Evolutionary conservation across 1,140 invertebrate genomes (phyloP).

Genomic region (Orius insidiosus): DNA sequence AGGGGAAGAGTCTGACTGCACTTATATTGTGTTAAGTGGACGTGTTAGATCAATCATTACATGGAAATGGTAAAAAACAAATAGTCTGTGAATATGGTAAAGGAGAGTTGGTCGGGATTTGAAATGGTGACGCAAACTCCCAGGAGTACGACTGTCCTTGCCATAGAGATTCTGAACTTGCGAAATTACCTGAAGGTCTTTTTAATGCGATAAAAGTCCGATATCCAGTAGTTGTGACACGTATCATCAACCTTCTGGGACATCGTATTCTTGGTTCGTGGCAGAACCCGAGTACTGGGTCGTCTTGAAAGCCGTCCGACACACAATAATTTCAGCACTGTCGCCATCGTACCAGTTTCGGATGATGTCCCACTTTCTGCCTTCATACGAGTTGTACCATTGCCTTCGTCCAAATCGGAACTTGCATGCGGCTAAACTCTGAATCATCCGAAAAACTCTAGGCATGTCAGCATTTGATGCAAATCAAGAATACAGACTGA

Average conservation of each 20-base stretch:
- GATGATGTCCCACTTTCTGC: slow-evolving; percentile 88
- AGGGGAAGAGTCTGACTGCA: slow-evolving; percentile 85
- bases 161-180: slow-evolving; percentile 93
- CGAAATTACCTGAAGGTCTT: slow-evolving; percentile 89
- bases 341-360: slow-evolving; percentile 85
- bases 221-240: slow-evolving; percentile 87
- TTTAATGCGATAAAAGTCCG: slow-evolving; percentile 94
- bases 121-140: slow-evolving; percentile 93
- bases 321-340: slow-evolving; percentile 88
- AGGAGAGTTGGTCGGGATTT: slow-evolving; percentile 90
- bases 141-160: slow-evolving; percentile 92
- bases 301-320: slow-evolving; percentile 54
- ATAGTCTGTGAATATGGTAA: slow-evolving; percentile 94
- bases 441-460: slow-evolving; percentile 73
- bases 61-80: slow-evolving; percentile 87
- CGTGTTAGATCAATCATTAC: slow-evolving; percentile 89
- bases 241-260: slow-evolving; percentile 85
- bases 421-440: slow-evolving; percentile 56
- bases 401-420: slow-evolving; percentile 79
- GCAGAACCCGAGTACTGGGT: slow-evolving; percentile 38
- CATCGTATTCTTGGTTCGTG: slow-evolving; percentile 69
- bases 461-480: slow-evolving; percentile 75
- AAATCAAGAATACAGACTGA: slow-evolving; percentile 78
- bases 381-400: slow-evolving; percentile 93
- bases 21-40: slow-evolving; percentile 93